Evolutionary conservation across 2,888 invertebrate genomes (phyloP).

Genomic region (Netelia inedita): DNA sequence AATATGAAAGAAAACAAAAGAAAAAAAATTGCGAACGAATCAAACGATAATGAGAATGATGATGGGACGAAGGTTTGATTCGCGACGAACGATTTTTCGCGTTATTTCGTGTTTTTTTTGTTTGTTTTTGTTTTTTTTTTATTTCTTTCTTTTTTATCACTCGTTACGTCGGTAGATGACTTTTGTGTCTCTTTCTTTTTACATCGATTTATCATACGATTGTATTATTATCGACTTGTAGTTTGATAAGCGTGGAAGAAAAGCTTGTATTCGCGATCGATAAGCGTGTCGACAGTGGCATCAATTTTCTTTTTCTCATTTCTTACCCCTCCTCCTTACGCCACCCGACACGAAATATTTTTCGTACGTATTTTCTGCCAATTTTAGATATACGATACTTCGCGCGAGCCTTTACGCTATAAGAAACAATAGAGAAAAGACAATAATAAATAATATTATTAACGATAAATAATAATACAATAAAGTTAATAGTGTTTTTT

Average conservation of each 20-base stretch:
- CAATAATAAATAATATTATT: conserved; percentile 64
- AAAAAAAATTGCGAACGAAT: background rate
- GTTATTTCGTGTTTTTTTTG: background rate
- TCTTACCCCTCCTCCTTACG: background rate
- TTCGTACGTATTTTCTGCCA: conserved; percentile 45
- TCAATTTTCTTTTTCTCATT: conserved; percentile 5
- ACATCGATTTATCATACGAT: conserved; percentile 42
- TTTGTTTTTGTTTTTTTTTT: conserved; percentile 4
- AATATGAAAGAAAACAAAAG: background rate
- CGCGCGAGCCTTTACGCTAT: conserved; percentile 39
- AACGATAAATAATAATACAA: conserved; percentile 41
- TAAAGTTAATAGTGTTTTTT: conserved; percentile 2
- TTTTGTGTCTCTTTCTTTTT: conserved; percentile 27
- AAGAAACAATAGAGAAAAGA: conserved; percentile 61
- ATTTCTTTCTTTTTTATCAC: background rate
- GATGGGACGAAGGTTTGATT: background rate
- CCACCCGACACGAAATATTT: background rate
- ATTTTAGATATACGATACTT: conserved; percentile 47
- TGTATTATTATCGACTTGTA: conserved; percentile 57
- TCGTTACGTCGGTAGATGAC: background rate
- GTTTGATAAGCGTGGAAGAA: conserved; percentile 45
- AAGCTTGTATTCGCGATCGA: conserved; percentile 41
- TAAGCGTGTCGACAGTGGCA: conserved; percentile 15
- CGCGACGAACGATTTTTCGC: conserved; percentile 29
- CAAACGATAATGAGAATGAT: background rate